Percentiles rank a stretch among this genome's conserved stretches.
phyloP scores from a whole-genome alignment of 2,888 invertebrate genomes.

The Selenia dentaria region DNA sequence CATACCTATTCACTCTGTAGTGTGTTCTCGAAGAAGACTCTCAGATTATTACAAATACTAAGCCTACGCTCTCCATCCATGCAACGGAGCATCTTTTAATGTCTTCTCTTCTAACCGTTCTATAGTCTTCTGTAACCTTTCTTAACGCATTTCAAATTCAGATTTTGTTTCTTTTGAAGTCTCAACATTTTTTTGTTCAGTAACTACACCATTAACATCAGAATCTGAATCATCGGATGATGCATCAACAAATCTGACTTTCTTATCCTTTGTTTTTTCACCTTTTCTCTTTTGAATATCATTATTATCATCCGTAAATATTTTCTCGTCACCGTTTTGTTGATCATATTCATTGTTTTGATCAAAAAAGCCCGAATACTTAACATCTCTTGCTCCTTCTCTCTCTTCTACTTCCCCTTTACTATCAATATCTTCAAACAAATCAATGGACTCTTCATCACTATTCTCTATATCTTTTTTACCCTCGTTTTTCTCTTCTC shows the following conservation, averaged over 20 bases:
- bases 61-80: no score
- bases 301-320: conserved; percentile 30
- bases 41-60: no score
- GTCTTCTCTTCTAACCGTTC: conserved; percentile 89
- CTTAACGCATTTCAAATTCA: conserved; percentile 90
- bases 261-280: conserved; percentile 45
- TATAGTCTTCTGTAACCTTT: conserved; percentile 88
- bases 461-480: conserved; percentile 62
- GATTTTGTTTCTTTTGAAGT: conserved; percentile 79
- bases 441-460: conserved; percentile 86
- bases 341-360: background rate
- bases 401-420: conserved; percentile 71
- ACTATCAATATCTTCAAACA: conserved; percentile 82
- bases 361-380: conserved; percentile 90
- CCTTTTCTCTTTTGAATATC: conserved; percentile 42
- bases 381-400: conserved; percentile 67
- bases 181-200: conserved; percentile 31
- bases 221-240: conserved; percentile 51
- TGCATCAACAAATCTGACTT: conserved; percentile 57
- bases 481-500: conserved; percentile 88
- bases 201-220: conserved; percentile 40
- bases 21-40: no score
- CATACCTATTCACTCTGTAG: no score
- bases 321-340: no score
- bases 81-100: conserved; percentile 95